Conservation (phyloP, 2,888 invertebrate genomes). For the Andrena dorsata region DNA sequence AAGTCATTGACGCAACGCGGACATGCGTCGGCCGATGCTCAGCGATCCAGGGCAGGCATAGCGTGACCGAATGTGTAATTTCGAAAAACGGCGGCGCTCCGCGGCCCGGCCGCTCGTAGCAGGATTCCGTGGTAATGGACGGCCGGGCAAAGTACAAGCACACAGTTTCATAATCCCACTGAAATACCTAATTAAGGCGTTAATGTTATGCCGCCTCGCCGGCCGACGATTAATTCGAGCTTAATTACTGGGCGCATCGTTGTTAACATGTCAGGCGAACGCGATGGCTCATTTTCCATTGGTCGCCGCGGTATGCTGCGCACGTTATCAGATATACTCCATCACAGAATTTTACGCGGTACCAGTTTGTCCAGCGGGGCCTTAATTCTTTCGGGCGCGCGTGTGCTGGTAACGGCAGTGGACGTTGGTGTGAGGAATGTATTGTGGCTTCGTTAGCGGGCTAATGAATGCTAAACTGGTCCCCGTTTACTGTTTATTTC, state of each 20-base stretch:
- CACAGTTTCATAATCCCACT: slow-evolving; percentile 17
- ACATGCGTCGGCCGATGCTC: slow-evolving; percentile 58
- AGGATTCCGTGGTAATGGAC: slow-evolving; percentile 47
- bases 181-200: slow-evolving; percentile 43
- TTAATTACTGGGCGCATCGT: slow-evolving; percentile 41
- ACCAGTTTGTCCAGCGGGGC: background rate
- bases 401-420: background rate
- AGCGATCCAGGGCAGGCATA: slow-evolving; percentile 53
- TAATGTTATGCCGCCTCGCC: slow-evolving; percentile 3
- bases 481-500: background rate
- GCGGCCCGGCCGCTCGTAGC: slow-evolving; percentile 18
- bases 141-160: background rate
- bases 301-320: background rate
- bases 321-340: slow-evolving; percentile 3
- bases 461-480: background rate
- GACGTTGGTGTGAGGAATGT: slow-evolving; percentile 6
- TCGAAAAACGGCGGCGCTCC: slow-evolving; percentile 60
- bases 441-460: background rate
- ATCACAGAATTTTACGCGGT: background rate
- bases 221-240: slow-evolving; percentile 12
- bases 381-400: background rate
- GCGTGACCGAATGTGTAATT: slow-evolving; percentile 68
- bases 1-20: slow-evolving; percentile 68
- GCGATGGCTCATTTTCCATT: background rate
- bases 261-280: slow-evolving; percentile 29